phyloP scores from a whole-genome alignment of 2,113 vertebrate genomes.

The Gracilinanus agilis region DNA sequence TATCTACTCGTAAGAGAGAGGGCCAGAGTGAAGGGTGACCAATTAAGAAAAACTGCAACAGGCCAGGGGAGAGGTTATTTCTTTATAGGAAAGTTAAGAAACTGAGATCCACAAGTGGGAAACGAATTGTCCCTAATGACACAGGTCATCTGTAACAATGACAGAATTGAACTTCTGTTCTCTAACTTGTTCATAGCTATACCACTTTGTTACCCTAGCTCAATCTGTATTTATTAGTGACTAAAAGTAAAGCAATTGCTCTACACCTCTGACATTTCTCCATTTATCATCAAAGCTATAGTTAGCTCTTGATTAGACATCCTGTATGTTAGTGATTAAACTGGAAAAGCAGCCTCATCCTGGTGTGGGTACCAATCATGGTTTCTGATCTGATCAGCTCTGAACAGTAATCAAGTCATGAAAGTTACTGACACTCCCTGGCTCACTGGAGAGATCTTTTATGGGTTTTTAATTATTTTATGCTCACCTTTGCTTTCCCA shows the following conservation, averaged over 20 bases:
- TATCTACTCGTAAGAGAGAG: not conserved
- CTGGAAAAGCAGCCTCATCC: constrained; percentile 71
- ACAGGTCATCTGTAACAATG: not conserved
- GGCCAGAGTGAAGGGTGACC: not conserved
- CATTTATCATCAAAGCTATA: constrained; percentile 59
- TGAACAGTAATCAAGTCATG: constrained; percentile 76
- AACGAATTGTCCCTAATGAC: not conserved
- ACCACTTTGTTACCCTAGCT: not conserved
- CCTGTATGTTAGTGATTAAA: constrained; percentile 73
- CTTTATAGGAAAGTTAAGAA: not conserved
- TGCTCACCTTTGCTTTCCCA: constrained; percentile 59
- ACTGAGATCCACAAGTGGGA: not conserved
- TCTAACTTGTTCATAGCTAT: not conserved
- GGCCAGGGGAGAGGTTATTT: not conserved
- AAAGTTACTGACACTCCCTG: constrained; percentile 60
- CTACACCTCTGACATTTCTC: constrained; percentile 40
- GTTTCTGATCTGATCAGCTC: constrained; percentile 71
- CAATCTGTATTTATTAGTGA: constrained; percentile 40
- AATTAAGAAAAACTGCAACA: not conserved
- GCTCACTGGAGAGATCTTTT: constrained; percentile 72
- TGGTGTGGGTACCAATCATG: constrained; percentile 73
- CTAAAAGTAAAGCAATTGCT: constrained; percentile 45
- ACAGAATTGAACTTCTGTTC: not conserved
- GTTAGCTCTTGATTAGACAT: constrained; percentile 80
- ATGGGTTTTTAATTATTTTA: constrained; percentile 76